Conservation (phyloP, 1,140 invertebrate genomes). For the Drosophila lini region DNA sequence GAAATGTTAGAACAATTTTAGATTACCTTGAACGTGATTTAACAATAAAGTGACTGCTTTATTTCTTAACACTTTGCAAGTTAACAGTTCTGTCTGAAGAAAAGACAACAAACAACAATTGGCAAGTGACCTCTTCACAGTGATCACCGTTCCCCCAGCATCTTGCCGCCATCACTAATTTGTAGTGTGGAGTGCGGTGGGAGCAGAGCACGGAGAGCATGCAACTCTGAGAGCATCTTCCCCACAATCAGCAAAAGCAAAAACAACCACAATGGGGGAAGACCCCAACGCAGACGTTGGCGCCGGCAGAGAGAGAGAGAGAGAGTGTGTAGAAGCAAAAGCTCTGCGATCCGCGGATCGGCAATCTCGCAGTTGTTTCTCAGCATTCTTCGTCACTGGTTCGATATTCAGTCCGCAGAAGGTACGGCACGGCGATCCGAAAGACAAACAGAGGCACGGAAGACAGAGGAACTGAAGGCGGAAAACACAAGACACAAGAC, state of each 20-base stretch:
- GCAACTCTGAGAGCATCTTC: constrained; percentile 7
- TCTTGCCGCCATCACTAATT: neutral
- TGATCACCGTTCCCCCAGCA: neutral
- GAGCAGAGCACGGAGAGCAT: neutral
- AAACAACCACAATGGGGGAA: neutral
- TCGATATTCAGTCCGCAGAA: constrained; percentile 28
- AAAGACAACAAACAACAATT: neutral
- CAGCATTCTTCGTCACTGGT: constrained; percentile 46
- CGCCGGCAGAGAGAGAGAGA: constrained; percentile 14
- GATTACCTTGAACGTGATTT: too few relatives aligned
- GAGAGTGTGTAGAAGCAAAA: constrained; percentile 10
- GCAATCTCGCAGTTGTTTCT: constrained; percentile 34
- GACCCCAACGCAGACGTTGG: constrained; percentile 7
- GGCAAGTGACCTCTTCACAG: neutral
- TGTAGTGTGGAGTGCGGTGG: neutral
- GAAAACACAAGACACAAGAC: constrained; percentile 21
- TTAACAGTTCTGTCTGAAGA: too few relatives aligned
- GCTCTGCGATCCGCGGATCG: constrained; percentile 1
- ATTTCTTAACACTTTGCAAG: neutral
- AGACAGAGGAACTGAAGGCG: constrained; percentile 20
- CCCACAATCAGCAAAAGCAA: neutral
- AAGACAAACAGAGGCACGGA: constrained; percentile 13
- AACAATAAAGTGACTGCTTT: too few relatives aligned
- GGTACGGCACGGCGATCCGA: constrained; percentile 1
- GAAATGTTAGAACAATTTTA: too few relatives aligned